Evolutionary conservation across 2,113 vertebrate genomes (phyloP).

Genomic region (Perognathus longimembris): DNA sequence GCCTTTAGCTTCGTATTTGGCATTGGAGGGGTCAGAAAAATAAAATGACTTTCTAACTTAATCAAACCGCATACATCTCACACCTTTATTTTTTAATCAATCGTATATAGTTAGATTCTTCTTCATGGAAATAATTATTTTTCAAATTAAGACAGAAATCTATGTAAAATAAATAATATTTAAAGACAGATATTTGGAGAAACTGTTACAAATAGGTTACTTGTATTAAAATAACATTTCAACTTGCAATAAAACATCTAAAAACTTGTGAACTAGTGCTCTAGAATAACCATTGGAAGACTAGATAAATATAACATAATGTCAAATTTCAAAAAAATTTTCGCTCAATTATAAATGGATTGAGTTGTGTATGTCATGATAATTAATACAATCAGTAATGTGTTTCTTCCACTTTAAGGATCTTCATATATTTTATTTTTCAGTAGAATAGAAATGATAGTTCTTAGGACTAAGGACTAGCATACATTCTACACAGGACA

Average conservation of each 20-base stretch:
- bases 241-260: background rate
- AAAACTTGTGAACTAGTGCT: background rate
- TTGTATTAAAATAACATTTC: background rate
- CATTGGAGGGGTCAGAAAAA: background rate
- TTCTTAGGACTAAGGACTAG: background rate
- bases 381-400: background rate
- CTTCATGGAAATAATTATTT: background rate
- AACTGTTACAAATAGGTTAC: background rate
- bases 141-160: background rate
- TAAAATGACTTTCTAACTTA: background rate
- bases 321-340: background rate
- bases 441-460: background rate
- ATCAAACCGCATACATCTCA: background rate
- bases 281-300: background rate
- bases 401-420: background rate
- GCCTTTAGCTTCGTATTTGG: background rate
- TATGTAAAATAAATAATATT: background rate
- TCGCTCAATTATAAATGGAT: background rate
- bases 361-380: background rate
- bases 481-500: background rate
- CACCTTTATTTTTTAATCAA: background rate
- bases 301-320: background rate
- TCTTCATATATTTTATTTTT: constrained; percentile 19
- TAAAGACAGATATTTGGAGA: background rate
- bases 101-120: background rate